Conservation (phyloP, 2,888 invertebrate genomes). For the Hermodice carunculata region DNA sequence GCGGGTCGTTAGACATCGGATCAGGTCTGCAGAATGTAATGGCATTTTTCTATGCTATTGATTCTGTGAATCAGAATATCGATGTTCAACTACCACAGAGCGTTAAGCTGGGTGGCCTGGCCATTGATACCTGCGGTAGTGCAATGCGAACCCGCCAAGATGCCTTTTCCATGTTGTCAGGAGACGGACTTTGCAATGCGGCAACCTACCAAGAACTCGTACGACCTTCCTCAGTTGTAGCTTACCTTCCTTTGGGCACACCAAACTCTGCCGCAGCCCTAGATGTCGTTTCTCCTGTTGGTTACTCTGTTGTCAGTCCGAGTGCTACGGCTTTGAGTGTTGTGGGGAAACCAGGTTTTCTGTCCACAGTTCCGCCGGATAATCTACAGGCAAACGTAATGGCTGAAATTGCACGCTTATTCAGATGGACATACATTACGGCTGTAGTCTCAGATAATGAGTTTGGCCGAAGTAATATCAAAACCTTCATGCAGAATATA, state of each 20-base stretch:
- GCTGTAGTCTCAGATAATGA: constrained; percentile 63
- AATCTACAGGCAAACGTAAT: constrained; percentile 56
- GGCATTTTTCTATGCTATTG: constrained; percentile 69
- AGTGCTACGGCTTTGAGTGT: constrained; percentile 62
- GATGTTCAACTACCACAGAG: constrained; percentile 39
- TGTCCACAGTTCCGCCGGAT: constrained; percentile 62
- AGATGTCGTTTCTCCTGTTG: constrained; percentile 61
- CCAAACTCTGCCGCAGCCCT: constrained; percentile 56
- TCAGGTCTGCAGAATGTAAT: constrained; percentile 56
- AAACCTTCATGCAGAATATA: constrained; percentile 49
- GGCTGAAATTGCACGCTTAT: constrained; percentile 52
- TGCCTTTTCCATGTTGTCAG: constrained; percentile 66
- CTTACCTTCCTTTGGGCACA: constrained; percentile 61
- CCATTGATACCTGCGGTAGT: constrained; percentile 67
- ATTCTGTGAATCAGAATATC: constrained; percentile 58
- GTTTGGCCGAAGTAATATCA: constrained; percentile 53
- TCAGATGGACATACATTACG: constrained; percentile 65
- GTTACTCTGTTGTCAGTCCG: constrained; percentile 64
- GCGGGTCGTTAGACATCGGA: constrained; percentile 63
- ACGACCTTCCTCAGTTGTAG: constrained; percentile 57
- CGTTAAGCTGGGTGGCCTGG: constrained; percentile 63
- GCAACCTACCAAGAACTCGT: constrained; percentile 47
- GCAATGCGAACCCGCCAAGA: constrained; percentile 64
- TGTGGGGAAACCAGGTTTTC: constrained; percentile 54
- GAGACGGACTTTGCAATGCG: constrained; percentile 61